Percentiles rank a stretch among this genome's conserved stretches.
phyloP scores from a whole-genome alignment of 1,140 invertebrate genomes.

The Phenacoccus solenopsis region DNA sequence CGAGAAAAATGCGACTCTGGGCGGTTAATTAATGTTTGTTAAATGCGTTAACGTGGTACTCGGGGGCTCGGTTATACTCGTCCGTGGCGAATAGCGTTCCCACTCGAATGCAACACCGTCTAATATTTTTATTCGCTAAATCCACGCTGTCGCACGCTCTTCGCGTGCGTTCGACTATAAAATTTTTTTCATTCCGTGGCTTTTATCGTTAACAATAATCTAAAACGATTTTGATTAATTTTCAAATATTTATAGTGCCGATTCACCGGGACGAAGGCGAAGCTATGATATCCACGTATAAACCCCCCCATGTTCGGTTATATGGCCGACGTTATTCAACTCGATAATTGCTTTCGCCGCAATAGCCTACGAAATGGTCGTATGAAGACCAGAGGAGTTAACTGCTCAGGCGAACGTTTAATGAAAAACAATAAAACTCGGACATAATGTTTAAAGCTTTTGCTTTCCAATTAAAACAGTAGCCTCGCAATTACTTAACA shows the following conservation, averaged over 20 bases:
- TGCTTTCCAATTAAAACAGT: not conserved
- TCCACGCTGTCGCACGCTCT: not conserved
- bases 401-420: not conserved
- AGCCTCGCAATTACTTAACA: not conserved
- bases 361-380: not conserved
- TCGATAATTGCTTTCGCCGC: not conserved
- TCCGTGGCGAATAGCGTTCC: no score
- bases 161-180: not conserved
- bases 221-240: no score
- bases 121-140: no score
- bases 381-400: not conserved
- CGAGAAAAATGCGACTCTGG: not conserved
- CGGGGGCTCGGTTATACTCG: not conserved
- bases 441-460: not conserved
- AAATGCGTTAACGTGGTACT: not conserved
- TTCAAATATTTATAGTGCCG: no score
- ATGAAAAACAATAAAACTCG: not conserved
- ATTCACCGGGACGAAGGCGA: no score
- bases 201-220: not conserved
- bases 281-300: no score
- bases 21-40: not conserved
- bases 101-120: not conserved
- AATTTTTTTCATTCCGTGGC: not conserved
- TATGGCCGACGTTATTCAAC: no score
- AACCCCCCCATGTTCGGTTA: no score